Evolutionary conservation across 2,888 invertebrate species (phyloP).

Genomic region (Amorpha juglandis): DNA sequence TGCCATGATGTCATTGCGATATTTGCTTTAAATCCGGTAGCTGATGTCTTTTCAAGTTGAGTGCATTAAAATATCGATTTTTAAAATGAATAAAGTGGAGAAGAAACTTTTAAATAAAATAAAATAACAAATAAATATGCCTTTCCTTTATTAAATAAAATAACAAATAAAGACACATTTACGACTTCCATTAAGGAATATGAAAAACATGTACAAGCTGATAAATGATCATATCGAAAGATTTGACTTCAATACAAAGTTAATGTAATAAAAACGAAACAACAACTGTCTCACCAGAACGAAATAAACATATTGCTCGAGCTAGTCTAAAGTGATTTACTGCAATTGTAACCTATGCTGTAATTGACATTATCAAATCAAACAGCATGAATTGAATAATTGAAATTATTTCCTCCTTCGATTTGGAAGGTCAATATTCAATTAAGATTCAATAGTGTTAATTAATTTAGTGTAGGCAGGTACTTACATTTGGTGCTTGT

Average conservation of each 20-base stretch:
- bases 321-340: neutral
- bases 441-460: conserved; percentile 48
- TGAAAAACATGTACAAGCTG: too few relatives aligned
- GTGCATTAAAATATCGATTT: neutral
- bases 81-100: neutral
- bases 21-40: conserved; percentile 19
- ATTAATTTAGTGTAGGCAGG: conserved; percentile 40
- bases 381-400: conserved; percentile 29
- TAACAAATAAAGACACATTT: neutral
- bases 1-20: conserved; percentile 14
- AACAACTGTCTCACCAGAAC: neutral
- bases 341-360: neutral
- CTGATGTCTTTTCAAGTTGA: conserved; percentile 7
- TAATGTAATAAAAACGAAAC: neutral
- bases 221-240: too few relatives aligned
- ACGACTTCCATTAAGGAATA: neutral
- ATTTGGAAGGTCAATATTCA: conserved; percentile 42
- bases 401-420: conserved; percentile 45
- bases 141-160: neutral
- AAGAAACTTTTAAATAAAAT: too few relatives aligned
- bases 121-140: neutral
- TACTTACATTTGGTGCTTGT: conserved; percentile 33
- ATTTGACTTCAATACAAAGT: neutral
- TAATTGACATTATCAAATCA: conserved; percentile 21
- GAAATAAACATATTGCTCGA: neutral